Percentiles rank a stretch among this genome's conserved stretches.
Conservation (phyloP, 2,797 vertebrate genomes). For the Acridotheres tristis region DNA sequence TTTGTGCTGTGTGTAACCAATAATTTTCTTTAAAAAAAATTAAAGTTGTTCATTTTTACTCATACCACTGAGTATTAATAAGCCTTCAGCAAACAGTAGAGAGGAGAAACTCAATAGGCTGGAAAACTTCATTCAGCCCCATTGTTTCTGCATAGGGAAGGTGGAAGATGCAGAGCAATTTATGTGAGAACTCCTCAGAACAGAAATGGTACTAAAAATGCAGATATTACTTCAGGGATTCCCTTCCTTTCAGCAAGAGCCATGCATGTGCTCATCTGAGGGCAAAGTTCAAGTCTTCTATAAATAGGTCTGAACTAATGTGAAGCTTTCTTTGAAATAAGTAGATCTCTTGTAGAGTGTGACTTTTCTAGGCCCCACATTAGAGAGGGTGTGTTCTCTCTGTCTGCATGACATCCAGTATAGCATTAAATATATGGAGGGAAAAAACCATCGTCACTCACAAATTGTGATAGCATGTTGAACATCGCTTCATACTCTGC, state of each 20-base stretch:
- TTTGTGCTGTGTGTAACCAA: background rate
- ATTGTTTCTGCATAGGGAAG: background rate
- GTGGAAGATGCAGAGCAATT: background rate
- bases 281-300: background rate
- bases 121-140: background rate
- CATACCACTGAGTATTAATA: background rate
- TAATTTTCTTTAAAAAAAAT: background rate
- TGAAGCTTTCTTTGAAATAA: background rate
- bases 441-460: constrained; percentile 47
- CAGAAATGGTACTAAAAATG: background rate
- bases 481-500: rapidly evolving
- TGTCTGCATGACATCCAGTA: background rate
- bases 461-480: rapidly evolving
- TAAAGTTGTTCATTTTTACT: background rate
- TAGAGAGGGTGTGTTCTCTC: background rate
- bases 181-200: background rate
- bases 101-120: background rate
- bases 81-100: background rate
- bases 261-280: background rate
- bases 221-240: background rate
- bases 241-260: background rate
- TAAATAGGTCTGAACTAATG: background rate
- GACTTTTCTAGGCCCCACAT: background rate
- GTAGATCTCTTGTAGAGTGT: background rate
- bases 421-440: background rate